Evolutionary conservation across 2,888 invertebrate species (phyloP).

Genomic region (Petrolisthes cinctipes): DNA sequence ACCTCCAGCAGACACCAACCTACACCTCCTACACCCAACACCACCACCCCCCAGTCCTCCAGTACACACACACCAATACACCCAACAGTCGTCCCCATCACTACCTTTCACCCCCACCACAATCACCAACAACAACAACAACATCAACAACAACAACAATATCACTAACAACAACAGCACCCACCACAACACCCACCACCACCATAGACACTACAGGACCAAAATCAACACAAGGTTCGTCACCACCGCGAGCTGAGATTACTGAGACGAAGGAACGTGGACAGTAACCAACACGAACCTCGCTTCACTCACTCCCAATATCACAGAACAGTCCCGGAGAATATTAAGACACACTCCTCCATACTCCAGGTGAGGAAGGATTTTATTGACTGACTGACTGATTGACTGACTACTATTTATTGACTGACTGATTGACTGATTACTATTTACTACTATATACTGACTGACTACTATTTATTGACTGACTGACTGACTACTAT

Average conservation of each 20-base stretch:
- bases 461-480: too few relatives aligned
- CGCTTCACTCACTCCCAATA: conserved; percentile 35
- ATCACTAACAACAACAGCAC: neutral
- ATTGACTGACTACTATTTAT: too few relatives aligned
- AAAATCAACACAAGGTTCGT: conserved; percentile 19
- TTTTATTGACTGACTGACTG: too few relatives aligned
- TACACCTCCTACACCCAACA: neutral
- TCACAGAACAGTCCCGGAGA: conserved; percentile 14
- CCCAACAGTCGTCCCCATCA: neutral
- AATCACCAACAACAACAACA: too few relatives aligned
- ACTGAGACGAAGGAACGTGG: neutral
- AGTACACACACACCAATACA: neutral
- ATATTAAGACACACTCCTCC: conserved; percentile 21
- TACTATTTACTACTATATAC: too few relatives aligned
- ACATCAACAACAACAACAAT: neutral
- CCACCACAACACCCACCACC: conserved; percentile 9
- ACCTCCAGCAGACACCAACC: neutral
- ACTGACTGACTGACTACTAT: too few relatives aligned
- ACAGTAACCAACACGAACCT: conserved; percentile 32
- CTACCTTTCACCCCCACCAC: neutral
- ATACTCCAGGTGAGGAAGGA: conserved; percentile 33
- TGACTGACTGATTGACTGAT: too few relatives aligned
- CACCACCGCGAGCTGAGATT: conserved; percentile 42
- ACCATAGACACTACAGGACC: conserved; percentile 37
- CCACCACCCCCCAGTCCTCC: neutral